phyloP scores from a whole-genome alignment of 1,140 invertebrate genomes.

The Aphis gossypii region DNA sequence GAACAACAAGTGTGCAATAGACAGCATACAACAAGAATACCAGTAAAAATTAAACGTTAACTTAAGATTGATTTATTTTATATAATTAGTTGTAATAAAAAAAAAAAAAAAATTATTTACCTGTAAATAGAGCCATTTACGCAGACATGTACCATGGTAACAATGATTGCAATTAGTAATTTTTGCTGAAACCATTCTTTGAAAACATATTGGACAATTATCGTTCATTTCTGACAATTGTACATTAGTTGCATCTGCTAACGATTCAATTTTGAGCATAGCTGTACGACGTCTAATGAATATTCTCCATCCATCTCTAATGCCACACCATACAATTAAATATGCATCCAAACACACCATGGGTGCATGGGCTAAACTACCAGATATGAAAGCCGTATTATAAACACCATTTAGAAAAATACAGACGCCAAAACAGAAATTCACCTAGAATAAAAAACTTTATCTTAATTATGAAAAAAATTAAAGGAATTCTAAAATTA shows the following conservation, averaged over 20 bases:
- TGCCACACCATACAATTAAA: constrained; percentile 87
- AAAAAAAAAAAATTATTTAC: constrained; percentile 58
- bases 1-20: no score
- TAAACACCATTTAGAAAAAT: constrained; percentile 94
- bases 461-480: not conserved
- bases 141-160: constrained; percentile 92
- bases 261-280: constrained; percentile 88
- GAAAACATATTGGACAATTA: constrained; percentile 96
- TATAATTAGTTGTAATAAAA: not conserved
- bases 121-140: constrained; percentile 94
- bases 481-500: constrained; percentile 62
- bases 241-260: constrained; percentile 81
- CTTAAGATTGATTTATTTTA: not conserved
- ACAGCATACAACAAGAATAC: no score
- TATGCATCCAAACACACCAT: constrained; percentile 97
- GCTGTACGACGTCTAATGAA: constrained; percentile 92
- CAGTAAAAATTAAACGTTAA: not conserved
- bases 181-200: constrained; percentile 89
- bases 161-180: constrained; percentile 93
- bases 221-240: constrained; percentile 82
- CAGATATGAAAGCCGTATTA: constrained; percentile 88
- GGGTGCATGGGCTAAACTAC: constrained; percentile 84
- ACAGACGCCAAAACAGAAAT: constrained; percentile 94
- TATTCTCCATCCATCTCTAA: constrained; percentile 79
- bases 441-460: constrained; percentile 65